Percentiles rank a stretch among this genome's conserved stretches.
These are phyloP conservation scores for Hydrophis major DNA, from an alignment of 2,797 vertebrate genomes.

Conservation along the genomic window DNA sequence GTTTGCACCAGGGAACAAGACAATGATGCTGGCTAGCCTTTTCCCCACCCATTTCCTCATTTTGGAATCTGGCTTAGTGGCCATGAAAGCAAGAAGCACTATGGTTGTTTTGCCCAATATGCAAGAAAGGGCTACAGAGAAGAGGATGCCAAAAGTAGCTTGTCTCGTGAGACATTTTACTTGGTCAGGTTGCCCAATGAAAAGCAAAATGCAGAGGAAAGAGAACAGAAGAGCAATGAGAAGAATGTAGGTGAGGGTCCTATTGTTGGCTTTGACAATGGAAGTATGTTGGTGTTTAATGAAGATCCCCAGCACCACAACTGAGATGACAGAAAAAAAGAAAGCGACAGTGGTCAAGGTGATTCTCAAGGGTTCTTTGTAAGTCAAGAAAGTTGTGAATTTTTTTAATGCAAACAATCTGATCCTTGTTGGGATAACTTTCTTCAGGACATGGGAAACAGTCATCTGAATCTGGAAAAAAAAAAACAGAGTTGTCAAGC, in stretches of 20 bases:
- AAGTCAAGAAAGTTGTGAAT: not conserved
- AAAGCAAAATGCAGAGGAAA: not conserved
- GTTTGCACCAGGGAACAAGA: no score
- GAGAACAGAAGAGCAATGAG: not conserved
- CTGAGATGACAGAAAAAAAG: not conserved
- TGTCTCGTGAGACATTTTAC: not conserved
- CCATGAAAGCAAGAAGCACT: not conserved
- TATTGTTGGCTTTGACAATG: not conserved
- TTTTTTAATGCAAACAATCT: not conserved
- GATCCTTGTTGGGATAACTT: not conserved
- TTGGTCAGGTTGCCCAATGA: not conserved
- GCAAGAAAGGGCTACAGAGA: not conserved
- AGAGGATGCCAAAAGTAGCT: not conserved
- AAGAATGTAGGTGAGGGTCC: not conserved
- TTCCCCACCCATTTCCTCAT: not conserved
- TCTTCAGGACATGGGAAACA: not conserved
- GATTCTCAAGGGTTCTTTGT: not conserved
- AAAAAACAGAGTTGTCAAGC: no score
- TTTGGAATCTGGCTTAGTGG: not conserved
- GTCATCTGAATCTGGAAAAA: not conserved
- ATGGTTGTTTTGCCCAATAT: not conserved
- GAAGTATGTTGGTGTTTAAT: not conserved
- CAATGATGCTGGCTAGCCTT: not conserved
- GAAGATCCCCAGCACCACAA: not conserved
- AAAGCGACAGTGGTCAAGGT: not conserved